phyloP scores from a whole-genome alignment of 2,888 invertebrate genomes.

The Pollenia angustigena region DNA sequence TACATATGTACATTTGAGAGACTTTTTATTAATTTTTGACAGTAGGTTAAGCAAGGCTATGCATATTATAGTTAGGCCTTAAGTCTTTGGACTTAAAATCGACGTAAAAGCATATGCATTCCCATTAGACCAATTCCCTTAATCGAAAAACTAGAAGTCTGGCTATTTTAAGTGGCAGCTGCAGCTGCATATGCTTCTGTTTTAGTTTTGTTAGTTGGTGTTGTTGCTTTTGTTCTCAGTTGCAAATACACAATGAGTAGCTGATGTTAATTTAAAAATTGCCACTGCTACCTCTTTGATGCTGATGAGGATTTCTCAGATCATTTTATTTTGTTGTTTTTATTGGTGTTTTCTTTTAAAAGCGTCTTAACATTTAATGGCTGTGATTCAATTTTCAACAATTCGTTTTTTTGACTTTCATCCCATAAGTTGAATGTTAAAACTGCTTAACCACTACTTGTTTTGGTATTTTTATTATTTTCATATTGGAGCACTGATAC shows the following conservation, averaged over 20 bases:
- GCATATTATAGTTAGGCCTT: too few relatives aligned
- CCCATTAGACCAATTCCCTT: slow-evolving; percentile 27
- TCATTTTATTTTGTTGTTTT: slow-evolving; percentile 35
- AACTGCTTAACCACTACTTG: background rate
- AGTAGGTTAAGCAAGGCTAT: too few relatives aligned
- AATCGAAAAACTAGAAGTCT: slow-evolving; percentile 38
- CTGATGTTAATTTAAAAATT: slow-evolving; percentile 67
- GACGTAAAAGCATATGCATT: too few relatives aligned
- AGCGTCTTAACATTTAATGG: slow-evolving; percentile 67
- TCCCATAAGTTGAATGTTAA: background rate
- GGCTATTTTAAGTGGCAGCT: slow-evolving; percentile 49
- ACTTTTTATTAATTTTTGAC: too few relatives aligned
- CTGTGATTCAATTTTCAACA: slow-evolving; percentile 69
- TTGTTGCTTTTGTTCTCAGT: slow-evolving; percentile 22
- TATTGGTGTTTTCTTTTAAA: slow-evolving; percentile 44
- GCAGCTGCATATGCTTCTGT: slow-evolving; percentile 69
- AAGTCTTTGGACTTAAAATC: too few relatives aligned
- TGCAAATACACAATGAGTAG: slow-evolving; percentile 46
- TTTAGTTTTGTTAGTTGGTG: slow-evolving; percentile 29
- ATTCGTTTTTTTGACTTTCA: slow-evolving; percentile 67
- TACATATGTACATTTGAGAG: too few relatives aligned
- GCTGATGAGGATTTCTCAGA: slow-evolving; percentile 37
- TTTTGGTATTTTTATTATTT: slow-evolving; percentile 33
- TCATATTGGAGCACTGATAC: background rate
- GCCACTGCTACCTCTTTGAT: slow-evolving; percentile 60